Evolutionary conservation across 2,113 vertebrate genomes (phyloP).

Genomic region (Agapornis roseicollis): DNA sequence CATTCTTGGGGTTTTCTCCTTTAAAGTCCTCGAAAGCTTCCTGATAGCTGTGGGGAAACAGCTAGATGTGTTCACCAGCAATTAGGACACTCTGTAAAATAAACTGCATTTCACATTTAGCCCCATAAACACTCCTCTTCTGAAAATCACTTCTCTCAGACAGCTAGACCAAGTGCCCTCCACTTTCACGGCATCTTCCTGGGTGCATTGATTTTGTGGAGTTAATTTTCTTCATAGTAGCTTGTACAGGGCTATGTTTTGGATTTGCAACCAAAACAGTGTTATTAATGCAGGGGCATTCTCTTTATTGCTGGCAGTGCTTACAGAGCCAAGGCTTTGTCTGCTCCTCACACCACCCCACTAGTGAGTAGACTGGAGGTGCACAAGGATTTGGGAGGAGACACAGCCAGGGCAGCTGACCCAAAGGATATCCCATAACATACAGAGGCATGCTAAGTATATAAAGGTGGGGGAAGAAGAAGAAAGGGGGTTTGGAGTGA

Average conservation of each 20-base stretch:
- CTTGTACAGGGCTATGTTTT: not conserved
- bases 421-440: not conserved
- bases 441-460: not conserved
- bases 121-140: not conserved
- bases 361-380: no score
- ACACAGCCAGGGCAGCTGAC: not conserved
- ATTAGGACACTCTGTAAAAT: not conserved
- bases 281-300: not conserved
- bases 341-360: not conserved
- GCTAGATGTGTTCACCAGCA: not conserved
- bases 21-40: not conserved
- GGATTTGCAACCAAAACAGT: not conserved
- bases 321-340: not conserved
- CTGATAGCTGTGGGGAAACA: not conserved
- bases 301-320: not conserved
- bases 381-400: no score
- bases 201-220: not conserved
- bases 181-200: not conserved
- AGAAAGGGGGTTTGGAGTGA: not conserved
- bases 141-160: not conserved
- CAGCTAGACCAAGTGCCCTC: not conserved
- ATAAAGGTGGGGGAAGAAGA: not conserved
- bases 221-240: not conserved
- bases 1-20: not conserved
- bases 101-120: not conserved